These are phyloP conservation scores for Balearica regulorum DNA, from an alignment of 2,797 vertebrate genomes.

Conservation along the genomic window DNA sequence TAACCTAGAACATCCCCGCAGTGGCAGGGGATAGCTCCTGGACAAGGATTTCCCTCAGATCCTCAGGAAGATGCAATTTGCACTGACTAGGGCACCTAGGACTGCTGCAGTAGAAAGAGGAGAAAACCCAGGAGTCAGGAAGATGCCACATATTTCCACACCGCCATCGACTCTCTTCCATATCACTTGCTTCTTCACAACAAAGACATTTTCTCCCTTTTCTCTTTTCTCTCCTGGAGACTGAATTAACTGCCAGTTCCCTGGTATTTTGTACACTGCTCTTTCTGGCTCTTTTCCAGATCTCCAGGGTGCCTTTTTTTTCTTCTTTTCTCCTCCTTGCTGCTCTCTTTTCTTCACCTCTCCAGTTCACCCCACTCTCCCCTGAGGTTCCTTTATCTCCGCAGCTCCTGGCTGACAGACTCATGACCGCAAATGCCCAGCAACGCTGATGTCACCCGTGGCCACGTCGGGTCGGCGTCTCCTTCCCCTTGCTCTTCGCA, in stretches of 20 bases:
- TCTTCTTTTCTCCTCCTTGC: background rate
- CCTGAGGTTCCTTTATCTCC: background rate
- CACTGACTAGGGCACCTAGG: background rate
- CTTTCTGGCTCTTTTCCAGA: slow-evolving; percentile 32
- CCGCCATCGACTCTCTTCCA: background rate
- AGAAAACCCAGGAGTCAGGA: background rate
- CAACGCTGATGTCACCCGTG: background rate
- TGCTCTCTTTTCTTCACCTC: slow-evolving; percentile 3
- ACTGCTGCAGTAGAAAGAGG: background rate
- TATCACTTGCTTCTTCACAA: background rate
- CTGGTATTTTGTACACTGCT: background rate
- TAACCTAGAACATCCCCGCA: background rate
- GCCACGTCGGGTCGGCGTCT: background rate
- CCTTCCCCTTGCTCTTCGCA: background rate
- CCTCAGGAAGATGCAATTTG: rapidly evolving
- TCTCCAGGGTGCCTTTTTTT: background rate
- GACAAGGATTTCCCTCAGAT: background rate
- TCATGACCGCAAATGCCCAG: background rate
- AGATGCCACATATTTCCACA: background rate
- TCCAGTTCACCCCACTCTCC: background rate
- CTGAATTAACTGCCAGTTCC: slow-evolving; percentile 31
- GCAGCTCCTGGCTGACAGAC: background rate
- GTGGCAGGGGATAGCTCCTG: background rate
- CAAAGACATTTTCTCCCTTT: background rate
- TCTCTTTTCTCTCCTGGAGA: background rate